Percentiles rank a stretch among this genome's conserved stretches.
These are phyloP conservation scores for Lampris incognitus DNA, from an alignment of 2,113 vertebrate species.

Conservation along the genomic window DNA sequence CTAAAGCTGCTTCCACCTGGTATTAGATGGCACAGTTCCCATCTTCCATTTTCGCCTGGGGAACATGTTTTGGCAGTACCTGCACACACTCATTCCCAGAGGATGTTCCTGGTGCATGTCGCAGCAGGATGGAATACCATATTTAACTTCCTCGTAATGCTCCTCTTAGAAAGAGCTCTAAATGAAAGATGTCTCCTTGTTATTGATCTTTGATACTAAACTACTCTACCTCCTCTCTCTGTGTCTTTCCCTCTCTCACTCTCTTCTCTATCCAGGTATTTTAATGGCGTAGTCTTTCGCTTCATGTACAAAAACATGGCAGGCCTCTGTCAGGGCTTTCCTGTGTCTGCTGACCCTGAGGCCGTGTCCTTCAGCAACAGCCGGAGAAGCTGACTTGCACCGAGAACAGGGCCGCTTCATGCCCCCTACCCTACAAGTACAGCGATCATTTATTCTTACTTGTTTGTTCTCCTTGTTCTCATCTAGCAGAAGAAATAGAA, in stretches of 20 bases:
- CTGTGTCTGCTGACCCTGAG: background rate
- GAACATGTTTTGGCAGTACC: too few relatives aligned
- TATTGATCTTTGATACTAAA: background rate
- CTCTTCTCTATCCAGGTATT: conserved; percentile 31
- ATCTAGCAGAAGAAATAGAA: too few relatives aligned
- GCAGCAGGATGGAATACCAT: too few relatives aligned
- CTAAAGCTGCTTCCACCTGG: too few relatives aligned
- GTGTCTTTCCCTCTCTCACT: background rate
- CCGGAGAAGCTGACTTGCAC: conserved; percentile 27
- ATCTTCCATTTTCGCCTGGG: too few relatives aligned
- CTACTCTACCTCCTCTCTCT: background rate
- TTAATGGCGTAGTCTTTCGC: conserved; percentile 58
- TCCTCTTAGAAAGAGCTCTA: background rate
- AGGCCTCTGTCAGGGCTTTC: background rate
- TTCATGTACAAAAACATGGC: conserved; percentile 47
- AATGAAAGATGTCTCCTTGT: background rate
- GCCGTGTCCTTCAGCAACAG: conserved; percentile 5
- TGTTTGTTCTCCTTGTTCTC: too few relatives aligned
- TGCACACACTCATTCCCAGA: too few relatives aligned
- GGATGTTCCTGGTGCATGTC: too few relatives aligned
- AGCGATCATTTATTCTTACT: background rate
- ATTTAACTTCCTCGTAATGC: background rate
- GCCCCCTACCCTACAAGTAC: conserved; percentile 12
- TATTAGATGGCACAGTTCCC: too few relatives aligned
- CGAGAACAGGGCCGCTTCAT: conserved; percentile 27